These are phyloP conservation scores for Lysiphlebus fabarum DNA, from an alignment of 1,140 invertebrate species.

Conservation along the genomic window DNA sequence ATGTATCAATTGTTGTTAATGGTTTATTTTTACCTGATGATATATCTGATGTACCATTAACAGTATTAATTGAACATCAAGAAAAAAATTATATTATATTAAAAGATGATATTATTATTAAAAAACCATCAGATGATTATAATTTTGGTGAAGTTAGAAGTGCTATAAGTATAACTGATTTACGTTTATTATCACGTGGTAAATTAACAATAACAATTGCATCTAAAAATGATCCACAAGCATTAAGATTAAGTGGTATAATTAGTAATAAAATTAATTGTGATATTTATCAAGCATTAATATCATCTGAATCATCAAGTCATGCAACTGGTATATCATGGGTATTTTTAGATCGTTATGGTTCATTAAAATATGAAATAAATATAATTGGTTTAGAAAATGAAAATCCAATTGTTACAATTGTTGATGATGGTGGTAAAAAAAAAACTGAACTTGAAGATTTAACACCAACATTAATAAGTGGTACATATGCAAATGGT, in stretches of 20 bases:
- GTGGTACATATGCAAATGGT: constrained; percentile 64
- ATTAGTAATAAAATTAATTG: constrained; percentile 71
- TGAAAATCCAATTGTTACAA: constrained; percentile 64
- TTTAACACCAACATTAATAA: constrained; percentile 60
- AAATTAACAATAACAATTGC: constrained; percentile 66
- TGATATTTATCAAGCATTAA: constrained; percentile 73
- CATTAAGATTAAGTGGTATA: constrained; percentile 62
- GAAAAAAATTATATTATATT: constrained; percentile 70
- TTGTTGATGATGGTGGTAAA: constrained; percentile 69
- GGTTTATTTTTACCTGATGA: constrained; percentile 71
- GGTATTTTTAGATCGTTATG: constrained; percentile 73
- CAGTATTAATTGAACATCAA: constrained; percentile 66
- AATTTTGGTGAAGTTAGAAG: constrained; percentile 73
- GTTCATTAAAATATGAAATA: constrained; percentile 68
- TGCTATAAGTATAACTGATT: constrained; percentile 66
- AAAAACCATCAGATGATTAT: constrained; percentile 70
- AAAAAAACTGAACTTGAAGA: constrained; percentile 66
- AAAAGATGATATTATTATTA: constrained; percentile 65
- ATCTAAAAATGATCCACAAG: constrained; percentile 62
- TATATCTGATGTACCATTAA: constrained; percentile 63
- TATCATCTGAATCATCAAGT: constrained; percentile 54
- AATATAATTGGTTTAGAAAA: constrained; percentile 57
- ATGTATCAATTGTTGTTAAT: constrained; percentile 78
- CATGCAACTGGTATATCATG: constrained; percentile 69
- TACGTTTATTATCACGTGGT: constrained; percentile 69